A percentile compares a stretch with the other conserved stretches of the same genome.
phyloP scores from a whole-genome alignment of 2,113 vertebrate species.

The Carettochelys insculpta region DNA sequence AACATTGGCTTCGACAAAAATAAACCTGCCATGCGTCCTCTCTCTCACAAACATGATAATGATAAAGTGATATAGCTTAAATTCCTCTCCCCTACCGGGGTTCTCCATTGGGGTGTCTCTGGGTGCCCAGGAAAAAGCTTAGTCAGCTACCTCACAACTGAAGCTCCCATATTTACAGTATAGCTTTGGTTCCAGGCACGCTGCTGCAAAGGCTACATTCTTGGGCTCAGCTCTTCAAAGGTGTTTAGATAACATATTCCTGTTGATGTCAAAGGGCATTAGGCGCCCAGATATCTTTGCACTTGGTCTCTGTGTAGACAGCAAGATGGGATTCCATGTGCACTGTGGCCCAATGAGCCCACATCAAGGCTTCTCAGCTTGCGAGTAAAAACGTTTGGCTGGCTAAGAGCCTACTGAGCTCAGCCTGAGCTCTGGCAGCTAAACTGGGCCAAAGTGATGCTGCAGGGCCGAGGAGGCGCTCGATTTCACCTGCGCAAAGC shows the following conservation, averaged over 20 bases:
- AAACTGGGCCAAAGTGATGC: too few species aligned
- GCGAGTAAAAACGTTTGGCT: not conserved
- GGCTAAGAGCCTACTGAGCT: not conserved
- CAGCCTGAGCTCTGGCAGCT: not conserved
- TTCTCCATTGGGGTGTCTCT: too few species aligned
- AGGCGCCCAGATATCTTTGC: not conserved
- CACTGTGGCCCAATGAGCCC: not conserved
- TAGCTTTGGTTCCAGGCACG: not conserved
- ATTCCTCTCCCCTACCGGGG: not conserved
- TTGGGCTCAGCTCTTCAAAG: not conserved
- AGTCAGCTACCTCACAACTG: not conserved
- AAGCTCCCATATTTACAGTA: not conserved
- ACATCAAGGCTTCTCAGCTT: not conserved
- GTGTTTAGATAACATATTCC: not conserved
- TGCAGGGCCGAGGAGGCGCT: not conserved
- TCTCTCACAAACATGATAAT: not conserved
- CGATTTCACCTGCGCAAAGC: not conserved
- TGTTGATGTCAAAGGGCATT: not conserved
- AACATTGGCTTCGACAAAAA: not conserved
- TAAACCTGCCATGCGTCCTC: not conserved
- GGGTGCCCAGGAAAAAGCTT: not conserved
- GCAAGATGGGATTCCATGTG: not conserved
- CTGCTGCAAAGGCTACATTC: not conserved
- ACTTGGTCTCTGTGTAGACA: not conserved
- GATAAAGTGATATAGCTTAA: not conserved